Evolutionary conservation across 2,113 vertebrate species (phyloP).

Genomic region (Boulengeromyrus knoepffleri): DNA sequence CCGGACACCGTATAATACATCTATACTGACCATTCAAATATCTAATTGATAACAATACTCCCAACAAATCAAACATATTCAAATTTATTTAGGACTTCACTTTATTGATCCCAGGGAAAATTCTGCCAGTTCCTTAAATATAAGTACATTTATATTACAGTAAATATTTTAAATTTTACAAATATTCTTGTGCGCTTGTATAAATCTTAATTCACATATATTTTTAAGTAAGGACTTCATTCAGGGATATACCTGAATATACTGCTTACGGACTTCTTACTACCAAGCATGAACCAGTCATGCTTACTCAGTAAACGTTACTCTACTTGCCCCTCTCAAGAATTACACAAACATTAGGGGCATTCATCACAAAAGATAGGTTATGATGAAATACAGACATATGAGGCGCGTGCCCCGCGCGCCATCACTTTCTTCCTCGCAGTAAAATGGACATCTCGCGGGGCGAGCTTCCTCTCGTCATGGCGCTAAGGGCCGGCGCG

Average conservation of each 20-base stretch:
- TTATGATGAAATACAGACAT: neutral
- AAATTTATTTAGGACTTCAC: neutral
- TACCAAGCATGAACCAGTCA: neutral
- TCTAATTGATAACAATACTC: neutral
- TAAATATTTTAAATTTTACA: neutral
- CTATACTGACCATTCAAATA: neutral
- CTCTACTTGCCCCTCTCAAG: neutral
- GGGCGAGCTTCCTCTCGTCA: neutral
- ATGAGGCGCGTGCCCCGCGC: neutral
- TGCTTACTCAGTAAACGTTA: neutral
- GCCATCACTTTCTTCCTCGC: neutral
- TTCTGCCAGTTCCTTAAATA: neutral
- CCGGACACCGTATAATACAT: neutral
- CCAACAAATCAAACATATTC: neutral
- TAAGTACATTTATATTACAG: neutral
- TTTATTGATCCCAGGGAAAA: neutral
- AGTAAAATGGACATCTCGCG: neutral
- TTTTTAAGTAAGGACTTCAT: neutral
- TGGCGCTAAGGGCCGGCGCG: neutral
- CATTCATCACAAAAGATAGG: neutral
- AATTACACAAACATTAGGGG: neutral
- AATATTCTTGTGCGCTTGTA: neutral
- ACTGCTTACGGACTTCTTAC: neutral
- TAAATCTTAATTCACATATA: neutral
- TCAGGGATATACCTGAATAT: neutral